phyloP scores from a whole-genome alignment of 2,797 vertebrate genomes.

The Pangasius larnaudii region DNA sequence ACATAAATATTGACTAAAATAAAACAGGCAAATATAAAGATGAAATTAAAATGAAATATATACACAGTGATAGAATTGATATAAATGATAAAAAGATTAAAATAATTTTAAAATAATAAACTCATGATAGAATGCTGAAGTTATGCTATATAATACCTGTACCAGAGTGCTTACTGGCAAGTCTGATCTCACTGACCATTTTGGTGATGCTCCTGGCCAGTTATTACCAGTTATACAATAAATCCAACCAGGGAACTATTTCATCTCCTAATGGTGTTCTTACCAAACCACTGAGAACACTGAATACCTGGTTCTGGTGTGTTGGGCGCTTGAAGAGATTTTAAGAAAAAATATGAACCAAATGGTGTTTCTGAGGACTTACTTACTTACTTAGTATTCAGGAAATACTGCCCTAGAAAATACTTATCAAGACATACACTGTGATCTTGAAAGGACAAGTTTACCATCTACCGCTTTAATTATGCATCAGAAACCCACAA shows the following conservation, averaged over 20 bases:
- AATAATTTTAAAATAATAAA: neutral
- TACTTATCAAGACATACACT: neutral
- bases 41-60: neutral
- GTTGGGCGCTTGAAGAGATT: neutral
- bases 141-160: neutral
- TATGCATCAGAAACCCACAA: neutral
- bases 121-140: neutral
- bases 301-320: neutral
- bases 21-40: neutral
- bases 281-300: neutral
- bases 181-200: neutral
- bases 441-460: neutral
- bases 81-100: neutral
- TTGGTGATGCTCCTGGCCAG: neutral
- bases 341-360: neutral
- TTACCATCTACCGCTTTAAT: neutral
- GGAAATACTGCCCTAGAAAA: neutral
- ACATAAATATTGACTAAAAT: neutral
- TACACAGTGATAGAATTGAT: neutral
- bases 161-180: neutral
- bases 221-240: neutral
- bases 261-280: neutral
- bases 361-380: neutral
- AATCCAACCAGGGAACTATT: neutral
- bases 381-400: too few relatives aligned